Evolutionary conservation across 2,888 invertebrate genomes (phyloP).

Genomic region (Agrochola litura): DNA sequence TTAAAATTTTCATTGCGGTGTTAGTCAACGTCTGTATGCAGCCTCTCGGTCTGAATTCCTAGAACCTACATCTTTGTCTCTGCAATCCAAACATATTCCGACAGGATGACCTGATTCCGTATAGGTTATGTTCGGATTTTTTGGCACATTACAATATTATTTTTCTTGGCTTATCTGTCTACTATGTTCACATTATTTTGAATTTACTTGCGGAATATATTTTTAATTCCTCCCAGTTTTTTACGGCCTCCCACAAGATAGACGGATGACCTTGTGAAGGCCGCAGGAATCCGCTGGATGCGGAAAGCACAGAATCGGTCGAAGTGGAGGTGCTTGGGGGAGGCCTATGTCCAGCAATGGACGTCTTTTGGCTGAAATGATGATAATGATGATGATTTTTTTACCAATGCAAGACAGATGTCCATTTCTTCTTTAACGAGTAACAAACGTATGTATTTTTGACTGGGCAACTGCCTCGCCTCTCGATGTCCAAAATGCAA

Average conservation of each 20-base stretch:
- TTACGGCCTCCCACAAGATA: too few species aligned
- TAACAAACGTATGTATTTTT: neutral
- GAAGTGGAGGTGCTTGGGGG: too few species aligned
- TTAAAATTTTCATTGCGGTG: slow-evolving; percentile 48
- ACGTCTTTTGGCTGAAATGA: too few species aligned
- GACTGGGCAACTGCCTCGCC: too few species aligned
- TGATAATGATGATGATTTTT: too few species aligned
- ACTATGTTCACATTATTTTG: neutral
- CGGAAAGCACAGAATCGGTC: too few species aligned
- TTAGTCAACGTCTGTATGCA: slow-evolving; percentile 29
- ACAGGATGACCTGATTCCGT: slow-evolving; percentile 32
- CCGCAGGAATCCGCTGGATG: too few species aligned
- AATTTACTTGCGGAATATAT: neutral
- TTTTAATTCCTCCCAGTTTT: too few species aligned
- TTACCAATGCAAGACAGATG: neutral
- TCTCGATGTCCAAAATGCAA: neutral
- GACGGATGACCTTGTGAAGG: too few species aligned
- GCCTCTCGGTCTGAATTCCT: slow-evolving; percentile 51
- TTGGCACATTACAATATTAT: neutral
- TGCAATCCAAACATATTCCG: slow-evolving; percentile 7
- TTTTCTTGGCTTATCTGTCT: neutral
- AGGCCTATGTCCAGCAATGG: too few species aligned
- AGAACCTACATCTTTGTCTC: slow-evolving; percentile 15
- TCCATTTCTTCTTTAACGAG: neutral
- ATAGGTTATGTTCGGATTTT: neutral